Base-by-base conservation (phyloP, 2,888 invertebrate species). In the Nomada flava region DNA sequence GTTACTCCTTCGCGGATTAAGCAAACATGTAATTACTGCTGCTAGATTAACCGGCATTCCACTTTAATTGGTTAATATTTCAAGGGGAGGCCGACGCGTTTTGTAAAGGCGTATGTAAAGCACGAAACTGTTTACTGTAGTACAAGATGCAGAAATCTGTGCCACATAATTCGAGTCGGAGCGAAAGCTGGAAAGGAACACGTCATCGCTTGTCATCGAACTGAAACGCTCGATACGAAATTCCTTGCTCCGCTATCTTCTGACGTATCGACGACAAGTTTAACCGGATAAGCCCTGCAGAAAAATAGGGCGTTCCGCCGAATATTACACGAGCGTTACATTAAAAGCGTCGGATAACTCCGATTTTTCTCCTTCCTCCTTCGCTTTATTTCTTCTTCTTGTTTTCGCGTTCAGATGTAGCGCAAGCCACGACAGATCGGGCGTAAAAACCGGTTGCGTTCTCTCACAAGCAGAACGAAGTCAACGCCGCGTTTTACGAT, bases 201-300 rank as follows among this genome's bases (percentile, higher is more conserved):
- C 79, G 84, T 82, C 73, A 73, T 74, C 67, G 68, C 47, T 60
- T 76, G 72, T 83, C 83, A 81, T 81, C 87, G 81, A 90, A 89
- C 86, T 86, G 88, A 86, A 87, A 86, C 86, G 86, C 84, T 87
- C 85, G 86, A 88, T 84, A 86, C 80, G 82, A 78, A 73, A 83
- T 76, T 80, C 64, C 67, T 77, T 76, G 62, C 67, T 23, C 62
- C 71, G 50, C 50, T 77, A 86, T 77, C 79, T 73, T 57, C 64
- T 53, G 76, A 73, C 82, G 71, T 86, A 86, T 75, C 79, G 67
- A 50, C 82, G 63, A 62, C 74, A 62, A 74, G 42, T 65, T 86
- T 81, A 75, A 73, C 63, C 67, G 75, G 75, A 77, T 71, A 78
- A 69, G 53, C 50, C 47, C 13, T n/a, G 23, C 52, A 44, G 42